Conservation (phyloP, 2,888 invertebrate species). For the Campoplex capitator region DNA sequence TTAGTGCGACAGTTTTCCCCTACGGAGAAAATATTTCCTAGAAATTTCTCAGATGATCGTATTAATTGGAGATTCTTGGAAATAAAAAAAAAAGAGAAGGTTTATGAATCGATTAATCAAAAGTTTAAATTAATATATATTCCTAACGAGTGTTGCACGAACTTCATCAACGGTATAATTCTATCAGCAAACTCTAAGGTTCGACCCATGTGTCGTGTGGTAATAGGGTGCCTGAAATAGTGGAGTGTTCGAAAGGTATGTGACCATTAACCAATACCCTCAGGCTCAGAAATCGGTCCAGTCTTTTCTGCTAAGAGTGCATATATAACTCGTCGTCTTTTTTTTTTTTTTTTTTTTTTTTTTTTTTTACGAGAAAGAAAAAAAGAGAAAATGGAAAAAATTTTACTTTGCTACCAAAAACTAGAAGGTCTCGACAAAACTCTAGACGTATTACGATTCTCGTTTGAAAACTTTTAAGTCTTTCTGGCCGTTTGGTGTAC, state of each 20-base stretch:
- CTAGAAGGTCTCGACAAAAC: conserved; percentile 41
- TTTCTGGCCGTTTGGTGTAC: conserved; percentile 59
- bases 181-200: neutral
- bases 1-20: neutral
- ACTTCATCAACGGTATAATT: neutral
- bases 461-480: conserved; percentile 57
- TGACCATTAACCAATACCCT: conserved; percentile 1
- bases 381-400: conserved; percentile 68
- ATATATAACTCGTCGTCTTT: neutral
- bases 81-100: too few relatives aligned
- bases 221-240: neutral
- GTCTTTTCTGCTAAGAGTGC: neutral
- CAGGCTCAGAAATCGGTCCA: neutral
- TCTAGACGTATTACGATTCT: conserved; percentile 29
- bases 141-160: neutral
- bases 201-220: neutral
- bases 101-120: too few relatives aligned
- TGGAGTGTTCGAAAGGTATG: neutral
- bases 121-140: neutral
- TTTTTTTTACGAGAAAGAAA: conserved; percentile 70
- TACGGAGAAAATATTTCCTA: neutral
- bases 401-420: conserved; percentile 62
- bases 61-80: neutral
- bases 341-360: too few relatives aligned
- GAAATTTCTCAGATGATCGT: neutral